These are phyloP conservation scores for Setophaga kirtlandii DNA, from an alignment of 2,113 vertebrate species.

Conservation along the genomic window DNA sequence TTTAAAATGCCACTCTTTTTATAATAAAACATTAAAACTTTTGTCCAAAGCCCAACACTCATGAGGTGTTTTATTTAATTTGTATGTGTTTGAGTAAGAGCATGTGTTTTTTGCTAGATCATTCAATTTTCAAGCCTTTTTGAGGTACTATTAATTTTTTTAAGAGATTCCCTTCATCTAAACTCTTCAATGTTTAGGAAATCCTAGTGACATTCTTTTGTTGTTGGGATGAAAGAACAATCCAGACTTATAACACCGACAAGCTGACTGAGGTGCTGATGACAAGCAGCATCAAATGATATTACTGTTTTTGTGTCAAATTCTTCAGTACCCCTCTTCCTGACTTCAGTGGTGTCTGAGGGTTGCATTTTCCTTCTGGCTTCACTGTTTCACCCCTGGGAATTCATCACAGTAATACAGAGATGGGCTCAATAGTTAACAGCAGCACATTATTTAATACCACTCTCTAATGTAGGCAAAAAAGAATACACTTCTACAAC, in stretches of 20 bases:
- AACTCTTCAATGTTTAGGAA: neutral
- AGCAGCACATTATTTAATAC: neutral
- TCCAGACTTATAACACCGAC: neutral
- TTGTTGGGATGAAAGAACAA: neutral
- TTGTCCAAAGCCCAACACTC: neutral
- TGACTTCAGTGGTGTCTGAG: neutral
- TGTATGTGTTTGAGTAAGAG: neutral
- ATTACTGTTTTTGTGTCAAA: neutral
- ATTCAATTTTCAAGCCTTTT: neutral
- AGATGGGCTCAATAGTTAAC: neutral
- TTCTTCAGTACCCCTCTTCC: neutral
- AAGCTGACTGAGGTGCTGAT: neutral
- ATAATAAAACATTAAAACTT: slow-evolving; percentile 17
- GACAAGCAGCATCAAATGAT: neutral
- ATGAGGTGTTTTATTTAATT: neutral
- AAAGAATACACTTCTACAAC: neutral
- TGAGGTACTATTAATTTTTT: neutral
- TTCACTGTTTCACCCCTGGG: neutral
- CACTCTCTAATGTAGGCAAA: neutral
- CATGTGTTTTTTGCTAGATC: neutral
- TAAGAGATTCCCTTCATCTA: neutral
- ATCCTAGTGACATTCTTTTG: neutral
- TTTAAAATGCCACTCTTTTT: slow-evolving; percentile 17
- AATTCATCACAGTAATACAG: neutral
- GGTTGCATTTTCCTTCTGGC: neutral